Base-by-base conservation (phyloP, 1,140 invertebrate genomes). In the Aphaenogaster ashmeadi region DNA sequence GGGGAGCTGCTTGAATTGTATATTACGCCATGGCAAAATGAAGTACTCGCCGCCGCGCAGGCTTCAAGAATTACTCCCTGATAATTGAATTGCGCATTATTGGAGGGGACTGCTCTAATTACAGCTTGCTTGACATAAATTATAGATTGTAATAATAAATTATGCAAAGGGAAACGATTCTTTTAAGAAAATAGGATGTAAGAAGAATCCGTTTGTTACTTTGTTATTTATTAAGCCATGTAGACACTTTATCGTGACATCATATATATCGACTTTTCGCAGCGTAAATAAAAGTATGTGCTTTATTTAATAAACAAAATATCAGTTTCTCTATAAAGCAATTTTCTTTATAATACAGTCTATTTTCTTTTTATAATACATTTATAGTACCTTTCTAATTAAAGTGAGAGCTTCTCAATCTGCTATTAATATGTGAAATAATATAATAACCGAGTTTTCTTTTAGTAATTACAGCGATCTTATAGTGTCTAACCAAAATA, bases 81-180 rank as follows among this genome's bases (percentile, higher is more conserved):
- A 83, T 83, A 83, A 83, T 83, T 58, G 41, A 83, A 83, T 74
- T 47, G 41, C 52, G 41, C 54, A 83, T 83, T 83, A 74, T 44
- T 74, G 41, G 27, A 60, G 50, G 33, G 36, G 47, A 71, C 36
- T 69, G 64, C 15, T 81, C 64, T 81, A 81, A 81, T 71, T 80
- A 80, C 64, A 38, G 44, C 15, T 71, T 81, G 2, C 78, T 54
- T 44, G 36, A 81, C n/a, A 15, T 71, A 69, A 69, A 81, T 81
- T 67, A 67, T 54, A 27, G 58, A 36, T 47, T 66, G 56, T 36
- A 78, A 79, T 66, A 79, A 79, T 64, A 66, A 79, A 64, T 79
- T 79, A 79, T 78, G 75, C 58, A 62, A 62, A n/a, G 9, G 4
- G 3, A 15, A 50, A 38, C 36, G n/a, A 52, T 18, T 80, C 44